Base-by-base conservation (phyloP, 2,888 invertebrate species). In the Cerceris rybyensis region DNA sequence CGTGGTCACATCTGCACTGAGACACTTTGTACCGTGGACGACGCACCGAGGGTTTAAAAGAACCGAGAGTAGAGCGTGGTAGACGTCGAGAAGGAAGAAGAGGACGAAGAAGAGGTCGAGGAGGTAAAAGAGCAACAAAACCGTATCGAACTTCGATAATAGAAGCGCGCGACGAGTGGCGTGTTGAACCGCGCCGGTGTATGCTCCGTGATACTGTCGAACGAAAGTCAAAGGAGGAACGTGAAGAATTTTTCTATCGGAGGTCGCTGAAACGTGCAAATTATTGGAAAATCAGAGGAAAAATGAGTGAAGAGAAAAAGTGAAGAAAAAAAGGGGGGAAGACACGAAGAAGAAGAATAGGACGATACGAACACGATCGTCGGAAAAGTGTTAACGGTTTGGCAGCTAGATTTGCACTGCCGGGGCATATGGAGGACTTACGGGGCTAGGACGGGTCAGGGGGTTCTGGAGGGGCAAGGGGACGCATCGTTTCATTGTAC, bases 331-430 rank as follows among this genome's bases (percentile, higher is more conserved):
- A 52, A 11, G 42, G 28, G 7, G 49, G 11, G 17, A 57, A 28
- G 55, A 14, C 13, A 68, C 9, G 41, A 50, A 42, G 52, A n/a
- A 7, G 42, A 61, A 16, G 46, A 28, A 8, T 17, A 55, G 7
- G 55, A 52, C 41, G 9, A 13, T 39, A 9, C 39, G 67, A 9
- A n/a, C 16, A 67, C 49, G 81, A 70, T 75, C 70, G 80, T 75
- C 75, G 55, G 80, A 78, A 82, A 84, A 87, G 83, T 87, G 87
- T 82, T 86, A 77, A 87, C 90, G 85, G 89, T 90, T 88, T 90
- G 90, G 89, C 89, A 91, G 89, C 86, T 86, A 87, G 82, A 85
- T 87, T 88, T 88, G 82, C 85, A 90, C 91, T 90, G 90, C 73
- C 84, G 85, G 85, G 87, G 87, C 87, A 88, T 88, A 89, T 87